Evolutionary conservation across 2,113 vertebrate species (phyloP).

Genomic region (Oenanthe oenanthe): DNA sequence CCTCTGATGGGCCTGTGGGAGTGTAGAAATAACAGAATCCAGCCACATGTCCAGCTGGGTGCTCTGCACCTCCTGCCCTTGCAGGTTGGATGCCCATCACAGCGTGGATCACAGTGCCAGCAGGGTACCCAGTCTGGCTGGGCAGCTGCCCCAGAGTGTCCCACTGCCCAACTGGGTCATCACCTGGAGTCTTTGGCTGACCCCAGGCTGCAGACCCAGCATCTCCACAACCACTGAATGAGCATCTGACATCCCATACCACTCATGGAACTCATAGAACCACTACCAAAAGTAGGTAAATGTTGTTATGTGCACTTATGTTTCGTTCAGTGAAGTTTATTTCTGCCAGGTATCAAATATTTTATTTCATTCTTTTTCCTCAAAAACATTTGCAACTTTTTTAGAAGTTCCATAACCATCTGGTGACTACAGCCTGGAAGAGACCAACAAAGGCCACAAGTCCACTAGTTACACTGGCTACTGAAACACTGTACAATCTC

Average conservation of each 20-base stretch:
- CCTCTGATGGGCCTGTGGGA: background rate
- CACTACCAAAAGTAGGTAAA: background rate
- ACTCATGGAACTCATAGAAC: background rate
- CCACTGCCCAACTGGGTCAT: fast-evolving
- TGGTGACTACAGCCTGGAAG: background rate
- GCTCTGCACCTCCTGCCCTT: background rate
- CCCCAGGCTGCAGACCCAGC: background rate
- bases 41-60: background rate
- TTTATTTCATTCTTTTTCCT: background rate
- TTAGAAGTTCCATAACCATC: background rate
- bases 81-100: background rate
- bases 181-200: background rate
- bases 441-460: background rate
- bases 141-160: background rate
- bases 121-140: too few species aligned
- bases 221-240: background rate
- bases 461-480: background rate
- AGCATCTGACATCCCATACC: too few species aligned
- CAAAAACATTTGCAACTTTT: background rate
- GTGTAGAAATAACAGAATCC: background rate
- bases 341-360: background rate
- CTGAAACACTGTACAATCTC: background rate
- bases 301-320: background rate
- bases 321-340: background rate
- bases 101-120: fast-evolving